Evolutionary conservation across 2,888 invertebrate genomes (phyloP).

Genomic region (Malthinus flaveolus): DNA sequence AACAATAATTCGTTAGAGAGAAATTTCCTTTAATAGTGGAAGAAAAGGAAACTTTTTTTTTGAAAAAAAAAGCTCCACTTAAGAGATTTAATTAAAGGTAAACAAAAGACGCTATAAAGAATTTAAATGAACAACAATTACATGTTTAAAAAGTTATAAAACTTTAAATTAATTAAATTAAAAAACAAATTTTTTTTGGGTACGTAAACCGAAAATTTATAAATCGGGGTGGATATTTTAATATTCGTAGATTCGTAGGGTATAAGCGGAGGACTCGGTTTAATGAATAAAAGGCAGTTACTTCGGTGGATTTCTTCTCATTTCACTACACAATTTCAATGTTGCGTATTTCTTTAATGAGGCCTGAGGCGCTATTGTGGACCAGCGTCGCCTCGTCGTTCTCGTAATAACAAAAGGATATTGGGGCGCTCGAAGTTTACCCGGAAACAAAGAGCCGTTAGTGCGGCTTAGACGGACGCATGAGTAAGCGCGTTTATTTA

Average conservation of each 20-base stretch:
- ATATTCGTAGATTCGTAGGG: conserved; percentile 27
- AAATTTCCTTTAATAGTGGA: no score
- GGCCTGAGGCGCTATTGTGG: conserved; percentile 27
- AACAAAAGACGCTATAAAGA: conserved; percentile 8
- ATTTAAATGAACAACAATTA: conserved; percentile 8
- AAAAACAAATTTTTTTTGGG: conserved; percentile 5
- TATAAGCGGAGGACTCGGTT: conserved; percentile 22
- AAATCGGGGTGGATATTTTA: conserved; percentile 26
- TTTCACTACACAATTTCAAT: conserved; percentile 32
- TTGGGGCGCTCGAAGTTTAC: conserved; percentile 44
- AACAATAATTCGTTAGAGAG: not conserved
- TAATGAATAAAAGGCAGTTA: conserved; percentile 27
- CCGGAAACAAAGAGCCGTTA: conserved; percentile 41
- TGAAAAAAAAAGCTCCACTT: conserved; percentile 7
- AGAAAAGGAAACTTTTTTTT: no score
- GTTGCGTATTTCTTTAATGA: conserved; percentile 35
- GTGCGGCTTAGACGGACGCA: conserved; percentile 41
- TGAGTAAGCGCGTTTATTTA: conserved; percentile 44
- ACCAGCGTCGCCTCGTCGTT: conserved; percentile 30
- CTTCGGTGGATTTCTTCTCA: conserved; percentile 26
- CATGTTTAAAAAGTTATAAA: no score
- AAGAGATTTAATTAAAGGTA: conserved; percentile 14
- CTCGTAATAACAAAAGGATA: conserved; percentile 39
- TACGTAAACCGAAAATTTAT: conserved; percentile 10
- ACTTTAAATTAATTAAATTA: not conserved